Conservation (phyloP, 2,888 invertebrate species). For the Acanthosepion esculentum region DNA sequence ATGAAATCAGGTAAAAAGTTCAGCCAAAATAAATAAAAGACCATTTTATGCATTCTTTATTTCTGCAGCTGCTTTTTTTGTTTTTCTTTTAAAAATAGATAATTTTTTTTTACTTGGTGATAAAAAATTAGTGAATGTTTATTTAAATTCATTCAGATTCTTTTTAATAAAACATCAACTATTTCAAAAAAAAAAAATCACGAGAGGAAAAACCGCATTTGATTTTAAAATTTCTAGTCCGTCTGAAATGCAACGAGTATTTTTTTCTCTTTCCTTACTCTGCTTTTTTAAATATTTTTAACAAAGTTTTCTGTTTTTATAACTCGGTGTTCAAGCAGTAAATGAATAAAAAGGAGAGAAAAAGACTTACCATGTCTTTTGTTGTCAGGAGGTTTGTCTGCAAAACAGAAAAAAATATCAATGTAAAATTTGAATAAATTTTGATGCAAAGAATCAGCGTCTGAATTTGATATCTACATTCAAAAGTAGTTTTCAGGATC, state of each 20-base stretch:
- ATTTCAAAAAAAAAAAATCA: neutral
- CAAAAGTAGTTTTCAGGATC: neutral
- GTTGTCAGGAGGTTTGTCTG: conserved; percentile 33
- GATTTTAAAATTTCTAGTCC: neutral
- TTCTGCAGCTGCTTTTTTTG: neutral
- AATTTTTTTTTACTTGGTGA: neutral
- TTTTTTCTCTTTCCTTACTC: neutral
- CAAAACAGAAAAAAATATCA: neutral
- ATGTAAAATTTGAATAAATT: conserved; percentile 5
- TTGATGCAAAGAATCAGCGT: neutral
- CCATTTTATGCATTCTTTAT: neutral
- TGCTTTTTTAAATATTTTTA: neutral
- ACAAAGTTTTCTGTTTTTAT: neutral
- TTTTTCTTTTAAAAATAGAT: neutral
- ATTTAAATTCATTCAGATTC: neutral
- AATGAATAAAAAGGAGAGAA: conserved; percentile 7
- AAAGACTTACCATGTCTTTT: neutral
- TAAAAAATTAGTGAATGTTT: neutral
- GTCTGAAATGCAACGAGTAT: neutral
- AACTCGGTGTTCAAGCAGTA: neutral
- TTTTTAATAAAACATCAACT: neutral
- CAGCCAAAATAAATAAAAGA: neutral
- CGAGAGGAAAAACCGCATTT: neutral
- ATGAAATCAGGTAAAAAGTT: neutral
- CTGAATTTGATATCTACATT: neutral